Evolutionary conservation across 2,113 vertebrate genomes (phyloP), one percentile per base, ranked within the genome.

Genomic region (Brachypteracias leptosomus): DNA sequence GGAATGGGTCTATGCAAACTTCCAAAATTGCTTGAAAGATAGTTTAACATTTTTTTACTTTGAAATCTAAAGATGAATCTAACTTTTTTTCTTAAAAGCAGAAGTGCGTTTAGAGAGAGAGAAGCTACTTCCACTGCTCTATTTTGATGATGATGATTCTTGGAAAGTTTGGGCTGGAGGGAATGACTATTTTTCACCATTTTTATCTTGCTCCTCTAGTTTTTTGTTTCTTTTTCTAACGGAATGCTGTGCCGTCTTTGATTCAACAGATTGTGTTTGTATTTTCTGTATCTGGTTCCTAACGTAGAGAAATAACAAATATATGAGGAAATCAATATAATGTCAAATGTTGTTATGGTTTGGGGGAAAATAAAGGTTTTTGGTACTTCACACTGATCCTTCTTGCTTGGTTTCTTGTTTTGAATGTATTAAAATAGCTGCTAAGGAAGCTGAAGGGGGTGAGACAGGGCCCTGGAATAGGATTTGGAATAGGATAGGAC

Each of bases 1-100:
- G 96, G 97, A 97, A 97, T 95, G 95, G 97, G 97, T 98, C 98
- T 98, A 98, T 98, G 98, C 98, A 98, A 98, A 97, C 96, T 97
- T 97, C 95, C 92, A 96, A 83, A 97, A 97, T 96, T 65, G 96
- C 95, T 97, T 95, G 95, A 96, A 96, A 98, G 96, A 97, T 92
- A 98, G 97, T 98, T 98, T 98, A 98, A 97, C 88, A 31, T 97
- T 97, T 97, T 98, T 98, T 97, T 98, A 98, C 91, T 96, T 97
- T 95, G 85, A 97, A 93, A 97, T 95, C 95, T 93, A 97, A 97
- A 97, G 90, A 97, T 65, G 90, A 95, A 96, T 97, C 93, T 93
- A 96, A 96, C 89, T 95, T 95, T 95, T 96, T 93, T 94, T 54
- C 90, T 93, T n/a, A n/a, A 95, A 96, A 96, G 89, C 90, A 96